These are phyloP conservation scores for Graphium colonna DNA, from an alignment of 2,888 invertebrate genomes.

Conservation along the genomic window DNA sequence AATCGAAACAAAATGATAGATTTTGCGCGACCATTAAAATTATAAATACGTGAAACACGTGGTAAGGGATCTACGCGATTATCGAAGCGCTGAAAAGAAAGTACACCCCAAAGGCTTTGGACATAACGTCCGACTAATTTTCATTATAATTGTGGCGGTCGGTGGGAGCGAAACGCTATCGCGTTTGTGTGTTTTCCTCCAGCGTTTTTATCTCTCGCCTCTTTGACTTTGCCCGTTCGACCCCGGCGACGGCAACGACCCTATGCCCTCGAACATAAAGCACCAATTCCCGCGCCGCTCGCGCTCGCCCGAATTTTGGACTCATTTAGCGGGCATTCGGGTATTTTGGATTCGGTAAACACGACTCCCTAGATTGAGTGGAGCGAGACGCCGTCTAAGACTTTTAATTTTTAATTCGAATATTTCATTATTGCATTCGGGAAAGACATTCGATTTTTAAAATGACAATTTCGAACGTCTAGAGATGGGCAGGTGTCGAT, in stretches of 20 bases:
- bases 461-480: background rate
- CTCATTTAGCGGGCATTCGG: conserved; percentile 67
- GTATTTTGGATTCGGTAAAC: conserved; percentile 69
- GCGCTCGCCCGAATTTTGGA: conserved; percentile 56
- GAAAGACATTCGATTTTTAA: background rate
- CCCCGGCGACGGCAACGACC: conserved; percentile 47
- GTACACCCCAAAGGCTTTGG: conserved; percentile 1
- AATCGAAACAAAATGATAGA: no score
- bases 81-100: no score
- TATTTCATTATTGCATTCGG: no score
- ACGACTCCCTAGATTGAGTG: conserved; percentile 50
- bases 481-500: background rate
- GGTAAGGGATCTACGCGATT: no score
- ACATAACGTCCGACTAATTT: conserved; percentile 25
- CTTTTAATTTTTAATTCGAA: conserved; percentile 8
- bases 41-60: no score
- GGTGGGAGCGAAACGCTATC: conserved; percentile 22
- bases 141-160: conserved; percentile 36
- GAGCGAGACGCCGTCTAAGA: conserved; percentile 38
- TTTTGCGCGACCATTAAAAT: no score
- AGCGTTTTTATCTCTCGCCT: conserved; percentile 68
- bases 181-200: conserved; percentile 62
- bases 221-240: conserved; percentile 70
- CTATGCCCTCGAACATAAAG: conserved; percentile 43
- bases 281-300: conserved; percentile 36